These are phyloP conservation scores for Coenonympha glycerion DNA, from an alignment of 2,888 invertebrate species.

Conservation along the genomic window DNA sequence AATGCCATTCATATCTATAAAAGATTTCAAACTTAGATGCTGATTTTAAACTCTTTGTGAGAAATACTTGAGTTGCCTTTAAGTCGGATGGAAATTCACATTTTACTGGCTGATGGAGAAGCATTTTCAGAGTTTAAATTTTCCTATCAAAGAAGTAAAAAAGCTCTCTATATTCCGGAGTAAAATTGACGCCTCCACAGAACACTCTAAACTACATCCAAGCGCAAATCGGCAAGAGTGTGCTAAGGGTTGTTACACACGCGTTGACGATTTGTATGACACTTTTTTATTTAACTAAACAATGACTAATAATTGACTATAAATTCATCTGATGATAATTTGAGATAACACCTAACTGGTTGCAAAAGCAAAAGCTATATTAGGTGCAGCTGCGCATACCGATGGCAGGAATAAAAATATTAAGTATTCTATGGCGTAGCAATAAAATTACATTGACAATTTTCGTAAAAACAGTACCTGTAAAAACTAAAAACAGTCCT, in stretches of 20 bases:
- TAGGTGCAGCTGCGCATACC: too few species aligned
- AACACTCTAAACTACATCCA: slow-evolving; percentile 17
- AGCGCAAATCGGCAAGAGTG: slow-evolving; percentile 17
- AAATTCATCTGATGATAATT: too few species aligned
- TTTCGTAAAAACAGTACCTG: too few species aligned
- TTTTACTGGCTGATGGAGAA: slow-evolving; percentile 1
- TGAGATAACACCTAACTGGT: too few species aligned
- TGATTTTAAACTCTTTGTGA: slow-evolving; percentile 4
- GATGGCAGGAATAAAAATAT: too few species aligned
- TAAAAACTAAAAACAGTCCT: too few species aligned
- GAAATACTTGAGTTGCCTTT: neutral
- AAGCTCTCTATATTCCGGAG: slow-evolving; percentile 10
- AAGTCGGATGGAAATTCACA: slow-evolving; percentile 1
- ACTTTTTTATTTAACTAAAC: too few species aligned
- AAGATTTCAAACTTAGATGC: neutral
- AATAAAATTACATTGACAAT: too few species aligned
- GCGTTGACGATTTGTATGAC: too few species aligned
- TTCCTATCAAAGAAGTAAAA: slow-evolving; percentile 14
- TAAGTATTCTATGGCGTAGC: too few species aligned
- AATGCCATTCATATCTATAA: slow-evolving; percentile 10
- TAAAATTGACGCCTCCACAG: slow-evolving; percentile 12
- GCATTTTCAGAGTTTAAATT: slow-evolving; percentile 11
- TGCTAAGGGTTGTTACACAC: slow-evolving; percentile 20
- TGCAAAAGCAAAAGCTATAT: too few species aligned
- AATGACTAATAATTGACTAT: too few species aligned